These are phyloP conservation scores for Chlorops oryzae DNA, from an alignment of 1,140 invertebrate genomes.

Conservation along the genomic window DNA sequence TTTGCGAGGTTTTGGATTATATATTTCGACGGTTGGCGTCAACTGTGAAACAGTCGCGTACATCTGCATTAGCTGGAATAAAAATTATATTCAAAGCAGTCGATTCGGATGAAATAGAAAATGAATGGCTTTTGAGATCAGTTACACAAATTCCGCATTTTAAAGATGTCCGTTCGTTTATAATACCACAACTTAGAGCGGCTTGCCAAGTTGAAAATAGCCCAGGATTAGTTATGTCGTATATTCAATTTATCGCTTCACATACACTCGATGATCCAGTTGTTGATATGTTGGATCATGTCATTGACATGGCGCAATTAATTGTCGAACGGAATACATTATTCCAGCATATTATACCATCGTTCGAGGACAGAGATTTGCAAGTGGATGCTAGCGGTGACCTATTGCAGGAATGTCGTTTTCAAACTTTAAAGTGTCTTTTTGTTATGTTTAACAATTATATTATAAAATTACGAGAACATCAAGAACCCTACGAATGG, in stretches of 20 bases:
- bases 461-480: slow-evolving; percentile 52
- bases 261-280: slow-evolving; percentile 64
- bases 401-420: slow-evolving; percentile 54
- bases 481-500: slow-evolving; percentile 61
- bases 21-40: slow-evolving; percentile 82
- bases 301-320: slow-evolving; percentile 78
- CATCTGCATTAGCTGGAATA: slow-evolving; percentile 67
- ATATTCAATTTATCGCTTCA: slow-evolving; percentile 76
- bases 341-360: slow-evolving; percentile 71
- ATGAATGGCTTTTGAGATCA: slow-evolving; percentile 72
- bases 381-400: slow-evolving; percentile 43
- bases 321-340: slow-evolving; percentile 90
- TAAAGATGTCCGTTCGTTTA: slow-evolving; percentile 57
- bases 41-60: slow-evolving; percentile 66
- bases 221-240: slow-evolving; percentile 76
- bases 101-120: slow-evolving; percentile 31
- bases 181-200: slow-evolving; percentile 65
- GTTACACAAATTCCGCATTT: slow-evolving; percentile 72
- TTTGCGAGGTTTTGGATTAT: slow-evolving; percentile 85
- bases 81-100: slow-evolving; percentile 54
- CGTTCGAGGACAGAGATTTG: slow-evolving; percentile 49
- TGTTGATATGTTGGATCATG: slow-evolving; percentile 58
- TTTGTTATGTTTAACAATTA: slow-evolving; percentile 48
- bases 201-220: slow-evolving; percentile 89
- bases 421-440: slow-evolving; percentile 62